These are phyloP conservation scores for Ciconia nigra DNA, from an alignment of 2,797 vertebrate species.

Conservation along the genomic window DNA sequence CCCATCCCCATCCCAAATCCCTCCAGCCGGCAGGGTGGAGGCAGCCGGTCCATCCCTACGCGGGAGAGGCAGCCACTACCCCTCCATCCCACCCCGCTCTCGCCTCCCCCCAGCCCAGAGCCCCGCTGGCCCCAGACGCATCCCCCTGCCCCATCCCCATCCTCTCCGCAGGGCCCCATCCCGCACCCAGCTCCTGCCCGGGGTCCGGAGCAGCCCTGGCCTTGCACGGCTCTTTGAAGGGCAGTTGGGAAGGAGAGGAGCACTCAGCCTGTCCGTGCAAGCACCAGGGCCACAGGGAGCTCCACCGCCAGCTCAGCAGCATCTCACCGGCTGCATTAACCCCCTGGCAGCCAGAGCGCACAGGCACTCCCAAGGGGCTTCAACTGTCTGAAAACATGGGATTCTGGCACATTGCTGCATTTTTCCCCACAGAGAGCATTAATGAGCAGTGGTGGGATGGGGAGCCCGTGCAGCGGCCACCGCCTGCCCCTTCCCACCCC, in stretches of 20 bases:
- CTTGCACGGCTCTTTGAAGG: not conserved
- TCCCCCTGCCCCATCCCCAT: not conserved
- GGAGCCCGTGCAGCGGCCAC: not conserved
- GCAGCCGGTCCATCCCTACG: not conserved
- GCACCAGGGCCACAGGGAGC: not conserved
- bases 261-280: not conserved
- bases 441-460: not conserved
- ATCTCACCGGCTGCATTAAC: not conserved
- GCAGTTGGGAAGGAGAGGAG: not conserved
- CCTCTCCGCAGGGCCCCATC: not conserved
- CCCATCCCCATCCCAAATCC: not conserved
- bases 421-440: not conserved
- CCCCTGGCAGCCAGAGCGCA: not conserved
- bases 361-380: not conserved
- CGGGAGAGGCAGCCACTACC: not conserved
- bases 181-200: not conserved
- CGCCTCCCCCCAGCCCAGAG: not conserved
- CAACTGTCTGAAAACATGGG: not conserved
- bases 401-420: not conserved
- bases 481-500: not conserved
- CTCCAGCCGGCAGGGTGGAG: not conserved
- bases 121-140: accelerated
- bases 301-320: not conserved
- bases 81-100: not conserved
- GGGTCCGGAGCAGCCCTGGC: not conserved